Conservation (phyloP, 2,797 vertebrate genomes). For the Sebastes taczanowskii region DNA sequence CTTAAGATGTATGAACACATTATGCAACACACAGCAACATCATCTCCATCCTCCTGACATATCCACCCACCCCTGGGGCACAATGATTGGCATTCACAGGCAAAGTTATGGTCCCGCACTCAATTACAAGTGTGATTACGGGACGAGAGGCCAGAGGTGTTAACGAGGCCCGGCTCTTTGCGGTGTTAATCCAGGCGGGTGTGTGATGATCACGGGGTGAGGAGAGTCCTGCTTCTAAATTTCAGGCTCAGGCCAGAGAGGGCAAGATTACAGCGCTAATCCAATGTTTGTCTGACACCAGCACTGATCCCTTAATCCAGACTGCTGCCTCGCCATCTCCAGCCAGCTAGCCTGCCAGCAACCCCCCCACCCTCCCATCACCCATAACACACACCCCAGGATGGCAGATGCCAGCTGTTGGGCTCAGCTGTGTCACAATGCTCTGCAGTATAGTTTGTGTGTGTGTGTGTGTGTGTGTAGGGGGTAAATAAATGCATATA, state of each 20-base stretch:
- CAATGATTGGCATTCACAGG: conserved; percentile 49
- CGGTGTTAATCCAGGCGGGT: conserved; percentile 50
- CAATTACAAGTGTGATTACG: conserved; percentile 56
- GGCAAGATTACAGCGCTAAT: conserved; percentile 76
- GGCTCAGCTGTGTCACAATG: conserved; percentile 69
- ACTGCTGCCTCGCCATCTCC: conserved; percentile 53
- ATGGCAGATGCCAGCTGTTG: conserved; percentile 71
- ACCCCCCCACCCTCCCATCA: background rate
- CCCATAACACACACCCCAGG: conserved; percentile 40
- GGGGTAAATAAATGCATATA: conserved; percentile 37
- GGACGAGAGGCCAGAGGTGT: conserved; percentile 32
- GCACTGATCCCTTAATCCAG: conserved; percentile 78
- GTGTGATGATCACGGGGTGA: background rate
- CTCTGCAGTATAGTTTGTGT: background rate
- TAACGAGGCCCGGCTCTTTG: background rate
- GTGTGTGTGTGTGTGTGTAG: conserved; percentile 17
- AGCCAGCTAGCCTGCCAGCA: conserved; percentile 50
- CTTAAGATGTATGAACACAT: conserved; percentile 43
- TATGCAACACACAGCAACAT: conserved; percentile 46
- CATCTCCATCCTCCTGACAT: conserved; percentile 9
- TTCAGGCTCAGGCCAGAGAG: conserved; percentile 53
- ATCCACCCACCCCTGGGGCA: conserved; percentile 13
- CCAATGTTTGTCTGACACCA: conserved; percentile 79
- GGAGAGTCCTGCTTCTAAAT: conserved; percentile 36
- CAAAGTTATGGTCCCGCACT: conserved; percentile 26